phyloP scores from a whole-genome alignment of 2,797 vertebrate genomes.

The Danio jaintianensis region DNA sequence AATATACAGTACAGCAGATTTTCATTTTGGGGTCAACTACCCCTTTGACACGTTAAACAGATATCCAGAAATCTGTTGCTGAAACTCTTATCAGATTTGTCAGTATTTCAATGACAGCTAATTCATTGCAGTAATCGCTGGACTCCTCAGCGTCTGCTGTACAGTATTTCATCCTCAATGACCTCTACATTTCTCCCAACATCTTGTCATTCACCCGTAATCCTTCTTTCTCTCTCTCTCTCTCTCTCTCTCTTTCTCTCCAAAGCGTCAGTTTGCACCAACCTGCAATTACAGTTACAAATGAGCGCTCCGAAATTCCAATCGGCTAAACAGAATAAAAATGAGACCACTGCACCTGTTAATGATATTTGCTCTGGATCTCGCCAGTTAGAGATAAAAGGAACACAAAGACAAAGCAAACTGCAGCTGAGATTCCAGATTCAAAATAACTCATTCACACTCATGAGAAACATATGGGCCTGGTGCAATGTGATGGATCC shows the following conservation, averaged over 20 bases:
- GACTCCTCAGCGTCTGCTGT: background rate
- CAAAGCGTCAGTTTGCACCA: background rate
- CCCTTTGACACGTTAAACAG: background rate
- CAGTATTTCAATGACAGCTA: background rate
- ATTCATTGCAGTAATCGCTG: background rate
- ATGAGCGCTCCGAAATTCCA: slow-evolving; percentile 15
- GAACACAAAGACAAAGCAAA: slow-evolving; percentile 29
- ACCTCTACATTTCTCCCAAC: background rate
- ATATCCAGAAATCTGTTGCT: background rate
- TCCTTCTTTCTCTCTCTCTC: background rate
- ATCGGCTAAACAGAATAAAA: slow-evolving; percentile 9
- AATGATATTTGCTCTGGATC: slow-evolving; percentile 43
- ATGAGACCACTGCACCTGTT: slow-evolving; percentile 6
- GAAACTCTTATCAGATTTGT: background rate
- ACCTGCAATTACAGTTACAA: slow-evolving; percentile 19
- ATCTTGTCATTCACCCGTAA: background rate
- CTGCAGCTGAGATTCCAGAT: slow-evolving; percentile 42
- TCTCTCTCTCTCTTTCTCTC: slow-evolving; percentile 7
- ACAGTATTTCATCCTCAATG: slow-evolving; percentile 9
- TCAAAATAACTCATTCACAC: slow-evolving; percentile 27
- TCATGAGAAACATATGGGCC: slow-evolving; percentile 54
- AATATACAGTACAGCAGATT: too few species aligned
- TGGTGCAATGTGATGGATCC: slow-evolving; percentile 38
- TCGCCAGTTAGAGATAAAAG: slow-evolving; percentile 44
- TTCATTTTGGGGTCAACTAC: too few species aligned